Base-by-base conservation (phyloP, 2,888 invertebrate species). In the Sabatieria punctata region DNA sequence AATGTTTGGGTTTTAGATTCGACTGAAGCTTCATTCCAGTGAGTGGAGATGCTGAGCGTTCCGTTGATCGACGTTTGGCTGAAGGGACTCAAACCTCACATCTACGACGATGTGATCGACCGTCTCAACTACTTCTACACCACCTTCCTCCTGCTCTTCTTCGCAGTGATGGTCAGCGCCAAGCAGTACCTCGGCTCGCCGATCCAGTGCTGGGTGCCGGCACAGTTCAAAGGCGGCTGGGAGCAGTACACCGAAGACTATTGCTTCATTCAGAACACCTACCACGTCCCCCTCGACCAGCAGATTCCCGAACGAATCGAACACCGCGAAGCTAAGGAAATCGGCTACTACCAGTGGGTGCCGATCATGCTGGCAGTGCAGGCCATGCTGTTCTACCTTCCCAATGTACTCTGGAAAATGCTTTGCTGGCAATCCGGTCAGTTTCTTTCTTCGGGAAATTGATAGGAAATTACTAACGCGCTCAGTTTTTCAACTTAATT, bases 281-380 rank as follows among this genome's bases (percentile, higher is more conserved):
- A 58, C 54, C 63, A 57, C 52, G 51, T 63, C 15, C 57, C 59
- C 6, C 53, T 59, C 42, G 54, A 55, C 23, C 55, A 60, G 22
- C 57, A 60, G 43, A 60, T 63, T 25, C 62, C 62, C 2, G 52
- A 52, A 21, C 55, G 56, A 6, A 48, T 21, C 8, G 22, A 21
- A n/a, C 19, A 38, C 11, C 22, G n/a, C 6, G n/a, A n/a, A n/a
- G n/a, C n/a, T n/a, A n/a, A n/a, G n/a, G 38, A 38, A n/a, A 38
- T 38, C 38, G 38, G 38, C 19, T 67, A 67, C 52, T 67, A 67
- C 51, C 67, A 67, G 51, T 67, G 67, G 67, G 66, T 67, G 8
- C 48, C 67, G 6, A 61, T 67, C 60, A 63, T 67, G 40, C 59
- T 67, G 4, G 56, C 67, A 25, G 57, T 61, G 46, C 66, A 67